Evolutionary conservation across 2,797 vertebrate genomes (phyloP).

Genomic region (Sebastes alutus): DNA sequence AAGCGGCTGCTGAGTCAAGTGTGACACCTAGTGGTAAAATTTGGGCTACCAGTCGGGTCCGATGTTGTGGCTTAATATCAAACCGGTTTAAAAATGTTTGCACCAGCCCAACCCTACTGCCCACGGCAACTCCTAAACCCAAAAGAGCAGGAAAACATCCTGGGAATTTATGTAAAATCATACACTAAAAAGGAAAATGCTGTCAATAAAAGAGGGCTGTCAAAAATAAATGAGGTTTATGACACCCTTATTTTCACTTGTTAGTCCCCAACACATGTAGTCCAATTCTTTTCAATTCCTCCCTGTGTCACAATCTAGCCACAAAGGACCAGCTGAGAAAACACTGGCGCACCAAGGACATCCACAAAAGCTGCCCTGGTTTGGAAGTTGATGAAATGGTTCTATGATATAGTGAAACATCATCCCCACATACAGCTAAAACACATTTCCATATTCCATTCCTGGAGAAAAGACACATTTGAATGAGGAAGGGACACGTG

Average conservation of each 20-base stretch:
- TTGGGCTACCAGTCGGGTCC: no score
- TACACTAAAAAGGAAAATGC: conserved; percentile 3
- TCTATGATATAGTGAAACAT: conserved; percentile 57
- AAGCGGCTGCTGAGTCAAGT: no score
- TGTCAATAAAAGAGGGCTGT: not conserved
- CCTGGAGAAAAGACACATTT: conserved; percentile 67
- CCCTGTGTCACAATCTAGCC: conserved; percentile 25
- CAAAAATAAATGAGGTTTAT: conserved; percentile 36
- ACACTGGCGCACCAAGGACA: conserved; percentile 39
- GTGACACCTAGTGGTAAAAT: no score
- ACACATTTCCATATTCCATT: conserved; percentile 78
- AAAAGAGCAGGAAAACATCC: not conserved
- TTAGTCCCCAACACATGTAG: not conserved
- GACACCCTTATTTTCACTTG: conserved; percentile 4
- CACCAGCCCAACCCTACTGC: not conserved
- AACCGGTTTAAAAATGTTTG: not conserved
- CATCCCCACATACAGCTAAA: conserved; percentile 53
- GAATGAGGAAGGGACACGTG: conserved; percentile 63
- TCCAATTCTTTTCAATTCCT: conserved; percentile 18
- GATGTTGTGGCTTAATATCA: not conserved
- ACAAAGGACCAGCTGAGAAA: conserved; percentile 40
- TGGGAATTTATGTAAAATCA: conserved; percentile 1
- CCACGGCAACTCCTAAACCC: not conserved
- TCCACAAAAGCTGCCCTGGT: conserved; percentile 23
- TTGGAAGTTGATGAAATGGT: conserved; percentile 67